These are phyloP conservation scores for Lagenorhynchus albirostris DNA, from an alignment of 2,113 vertebrate species.

Conservation along the genomic window DNA sequence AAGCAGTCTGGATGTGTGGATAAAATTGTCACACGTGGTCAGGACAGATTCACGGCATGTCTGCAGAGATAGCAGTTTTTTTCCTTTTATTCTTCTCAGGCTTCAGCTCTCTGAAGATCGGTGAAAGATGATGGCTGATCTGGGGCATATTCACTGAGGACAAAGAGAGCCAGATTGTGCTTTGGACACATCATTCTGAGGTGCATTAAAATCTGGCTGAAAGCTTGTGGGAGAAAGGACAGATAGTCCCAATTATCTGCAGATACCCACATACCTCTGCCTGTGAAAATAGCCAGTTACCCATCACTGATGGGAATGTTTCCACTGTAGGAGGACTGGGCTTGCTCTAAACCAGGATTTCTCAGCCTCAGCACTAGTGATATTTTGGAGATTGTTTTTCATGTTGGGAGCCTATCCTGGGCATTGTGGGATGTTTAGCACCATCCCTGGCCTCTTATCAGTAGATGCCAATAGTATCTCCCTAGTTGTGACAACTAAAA, in stretches of 20 bases:
- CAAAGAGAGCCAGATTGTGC: neutral
- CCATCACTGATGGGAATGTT: neutral
- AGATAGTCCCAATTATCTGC: neutral
- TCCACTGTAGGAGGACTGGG: neutral
- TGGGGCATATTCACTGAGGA: neutral
- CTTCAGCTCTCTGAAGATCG: neutral
- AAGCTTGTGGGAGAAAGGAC: neutral
- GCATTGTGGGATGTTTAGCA: neutral
- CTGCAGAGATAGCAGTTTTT: neutral
- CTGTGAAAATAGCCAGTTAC: neutral
- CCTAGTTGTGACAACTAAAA: neutral
- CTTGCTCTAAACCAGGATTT: neutral
- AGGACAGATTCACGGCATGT: neutral
- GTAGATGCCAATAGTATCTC: too few relatives aligned
- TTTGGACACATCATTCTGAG: neutral
- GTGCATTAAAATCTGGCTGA: neutral
- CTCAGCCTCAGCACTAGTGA: neutral
- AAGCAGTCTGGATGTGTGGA: neutral
- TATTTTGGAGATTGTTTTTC: neutral
- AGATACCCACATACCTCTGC: fast-evolving
- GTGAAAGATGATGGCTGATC: neutral
- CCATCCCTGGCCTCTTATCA: neutral
- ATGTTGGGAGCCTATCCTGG: too few relatives aligned
- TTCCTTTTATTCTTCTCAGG: neutral
- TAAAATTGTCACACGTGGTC: neutral